Evolutionary conservation across 2,797 vertebrate genomes (phyloP), one percentile per base, ranked within the genome.

Genomic region (Thripadectes ignobilis): DNA sequence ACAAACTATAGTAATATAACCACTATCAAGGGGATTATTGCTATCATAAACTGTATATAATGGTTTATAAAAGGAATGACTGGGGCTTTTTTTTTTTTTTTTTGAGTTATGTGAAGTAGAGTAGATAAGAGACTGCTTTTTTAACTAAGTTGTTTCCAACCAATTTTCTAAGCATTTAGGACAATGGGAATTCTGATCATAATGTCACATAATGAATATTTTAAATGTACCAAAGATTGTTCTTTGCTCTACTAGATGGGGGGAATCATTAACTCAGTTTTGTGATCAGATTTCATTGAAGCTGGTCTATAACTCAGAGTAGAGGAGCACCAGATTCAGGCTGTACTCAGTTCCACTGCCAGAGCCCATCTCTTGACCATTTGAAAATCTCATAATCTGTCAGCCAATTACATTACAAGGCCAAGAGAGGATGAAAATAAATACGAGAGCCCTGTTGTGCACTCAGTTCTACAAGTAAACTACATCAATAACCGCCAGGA

Each of bases 11-110:
- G 45, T 57, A 96, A 83, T 94, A 95, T 76, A 94, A 75, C 51
- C 95, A 91, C 73, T 96, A 97, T 97, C 84, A 95, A 90, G 81
- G 61, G 51, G 66, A 96, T 73, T 93, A 94, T 93, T 94, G 75
- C 73, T 75, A 93, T 92, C 80, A 73, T 87, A 96, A 96, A 78
- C 93, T 7, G 6, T 81, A 95, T 89, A 93, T 95, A 96, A 95
- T 91, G 76, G 63, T 92, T 96, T 95, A 89, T 94, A 96, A 86
- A 92, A 92, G 49, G n/a, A 94, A 86, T 73, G 29, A 66, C 15
- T 84, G 90, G 14, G 48, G 12, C 6, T 36, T 18, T 51, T 52
- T 32, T 36, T 79, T 38, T 71, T 30, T 59, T 55, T 57, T 34
- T 43, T 80, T 12, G 1, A 81, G 34, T 93, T 95, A 95, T 57